phyloP scores from a whole-genome alignment of 2,797 vertebrate species.

The Tadarida brasiliensis region DNA sequence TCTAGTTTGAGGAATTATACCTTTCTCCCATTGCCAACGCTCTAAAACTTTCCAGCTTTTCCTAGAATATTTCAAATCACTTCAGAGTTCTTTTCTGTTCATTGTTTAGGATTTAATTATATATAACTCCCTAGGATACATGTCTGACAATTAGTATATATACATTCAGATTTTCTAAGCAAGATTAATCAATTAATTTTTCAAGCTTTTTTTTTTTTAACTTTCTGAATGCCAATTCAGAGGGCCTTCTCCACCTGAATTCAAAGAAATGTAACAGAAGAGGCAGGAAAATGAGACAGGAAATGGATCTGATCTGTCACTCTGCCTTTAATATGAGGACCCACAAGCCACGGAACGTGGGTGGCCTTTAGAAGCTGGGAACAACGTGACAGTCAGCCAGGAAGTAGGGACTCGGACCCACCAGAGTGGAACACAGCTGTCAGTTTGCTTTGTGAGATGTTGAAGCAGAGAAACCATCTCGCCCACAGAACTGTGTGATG shows the following conservation, averaged over 20 bases:
- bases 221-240: background rate
- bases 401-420: background rate
- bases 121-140: background rate
- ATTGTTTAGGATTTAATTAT: slow-evolving; percentile 34
- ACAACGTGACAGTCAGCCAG: background rate
- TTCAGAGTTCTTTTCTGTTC: slow-evolving; percentile 1
- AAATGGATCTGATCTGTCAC: background rate
- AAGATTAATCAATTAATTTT: background rate
- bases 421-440: background rate
- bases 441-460: background rate
- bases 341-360: background rate
- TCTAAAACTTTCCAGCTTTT: background rate
- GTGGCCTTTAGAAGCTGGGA: background rate
- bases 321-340: background rate
- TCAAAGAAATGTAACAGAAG: background rate
- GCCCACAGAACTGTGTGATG: background rate
- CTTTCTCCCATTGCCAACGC: background rate
- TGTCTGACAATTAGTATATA: background rate
- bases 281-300: background rate
- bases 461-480: background rate
- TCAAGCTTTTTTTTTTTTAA: background rate
- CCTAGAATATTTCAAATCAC: slow-evolving; percentile 36
- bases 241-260: background rate
- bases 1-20: background rate
- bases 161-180: background rate